Percentiles rank a stretch among this genome's conserved stretches.
Evolutionary conservation across 1,140 invertebrate genomes (phyloP).

Genomic region (Drosophila athabasca): DNA sequence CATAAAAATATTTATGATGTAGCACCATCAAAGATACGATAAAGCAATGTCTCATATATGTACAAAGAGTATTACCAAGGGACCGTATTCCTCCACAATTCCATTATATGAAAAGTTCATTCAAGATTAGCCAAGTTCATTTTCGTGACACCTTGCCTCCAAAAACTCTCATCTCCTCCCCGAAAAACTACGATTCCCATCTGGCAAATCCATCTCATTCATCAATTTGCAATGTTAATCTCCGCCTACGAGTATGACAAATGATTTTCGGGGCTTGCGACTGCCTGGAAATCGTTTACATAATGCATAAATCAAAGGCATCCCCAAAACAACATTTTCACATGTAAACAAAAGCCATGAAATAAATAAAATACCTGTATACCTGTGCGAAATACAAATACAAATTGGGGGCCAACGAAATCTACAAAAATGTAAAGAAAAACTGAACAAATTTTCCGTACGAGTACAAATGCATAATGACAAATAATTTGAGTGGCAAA

Average conservation of each 20-base stretch:
- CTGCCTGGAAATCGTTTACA: constrained; percentile 21
- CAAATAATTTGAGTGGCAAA: constrained; percentile 52
- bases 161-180: too few species aligned
- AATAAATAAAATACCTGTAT: constrained; percentile 38
- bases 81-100: too few species aligned
- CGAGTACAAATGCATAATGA: constrained; percentile 49
- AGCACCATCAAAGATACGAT: too few species aligned
- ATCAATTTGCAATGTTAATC: constrained; percentile 55
- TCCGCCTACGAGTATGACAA: constrained; percentile 22
- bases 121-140: too few species aligned
- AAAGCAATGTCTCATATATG: too few species aligned
- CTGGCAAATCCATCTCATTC: constrained; percentile 30
- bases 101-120: too few species aligned
- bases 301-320: constrained; percentile 35
- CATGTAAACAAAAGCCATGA: constrained; percentile 41
- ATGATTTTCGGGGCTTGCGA: constrained; percentile 17
- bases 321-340: not conserved
- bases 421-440: too few species aligned
- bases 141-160: not conserved
- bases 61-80: too few species aligned
- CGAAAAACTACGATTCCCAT: constrained; percentile 1
- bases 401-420: constrained; percentile 7
- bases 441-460: constrained; percentile 39
- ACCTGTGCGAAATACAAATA: not conserved
- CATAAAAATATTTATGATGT: too few species aligned